Percentiles rank a stretch among this genome's conserved stretches.
These are phyloP conservation scores for Gymnodraco acuticeps DNA, from an alignment of 2,797 vertebrate genomes.

Conservation along the genomic window DNA sequence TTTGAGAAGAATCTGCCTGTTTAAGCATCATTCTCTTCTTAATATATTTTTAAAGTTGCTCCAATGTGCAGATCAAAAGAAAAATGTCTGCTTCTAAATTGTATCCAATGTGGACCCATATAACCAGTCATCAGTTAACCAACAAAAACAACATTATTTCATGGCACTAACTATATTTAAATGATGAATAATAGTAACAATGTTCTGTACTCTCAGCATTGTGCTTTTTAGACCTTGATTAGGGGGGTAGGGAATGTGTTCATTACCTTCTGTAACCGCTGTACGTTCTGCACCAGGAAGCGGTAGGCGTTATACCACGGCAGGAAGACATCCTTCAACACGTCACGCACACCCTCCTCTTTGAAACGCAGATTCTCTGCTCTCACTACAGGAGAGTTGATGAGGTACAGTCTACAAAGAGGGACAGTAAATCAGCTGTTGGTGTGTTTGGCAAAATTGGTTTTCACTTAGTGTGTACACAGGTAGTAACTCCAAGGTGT, in stretches of 20 bases:
- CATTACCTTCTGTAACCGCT: slow-evolving; percentile 91
- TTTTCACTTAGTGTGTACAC: not conserved
- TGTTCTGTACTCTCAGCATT: not conserved
- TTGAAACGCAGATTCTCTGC: slow-evolving; percentile 98
- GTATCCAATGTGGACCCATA: not conserved
- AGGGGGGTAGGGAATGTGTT: slow-evolving; percentile 13
- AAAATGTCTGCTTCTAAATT: not conserved
- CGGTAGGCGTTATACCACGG: slow-evolving; percentile 99
- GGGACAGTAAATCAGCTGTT: slow-evolving; percentile 8
- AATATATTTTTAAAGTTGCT: not conserved
- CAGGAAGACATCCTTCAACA: slow-evolving; percentile 97
- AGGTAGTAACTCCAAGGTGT: not conserved
- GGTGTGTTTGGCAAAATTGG: not conserved
- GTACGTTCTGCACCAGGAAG: slow-evolving; percentile 95
- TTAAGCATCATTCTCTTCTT: not conserved
- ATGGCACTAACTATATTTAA: not conserved
- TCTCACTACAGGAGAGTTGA: slow-evolving; percentile 97
- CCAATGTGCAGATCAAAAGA: not conserved
- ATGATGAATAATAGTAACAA: not conserved
- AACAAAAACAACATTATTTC: not conserved
- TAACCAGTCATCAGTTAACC: not conserved
- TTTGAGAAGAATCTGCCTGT: not conserved
- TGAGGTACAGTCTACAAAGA: slow-evolving; percentile 91
- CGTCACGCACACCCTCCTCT: slow-evolving; percentile 95
- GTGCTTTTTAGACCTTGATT: not conserved